A percentile compares a stretch with the other conserved stretches of the same genome.
Evolutionary conservation across 92 coral and sea anemone species (phyloP).

Genomic region (Phymanthus crucifer): DNA sequence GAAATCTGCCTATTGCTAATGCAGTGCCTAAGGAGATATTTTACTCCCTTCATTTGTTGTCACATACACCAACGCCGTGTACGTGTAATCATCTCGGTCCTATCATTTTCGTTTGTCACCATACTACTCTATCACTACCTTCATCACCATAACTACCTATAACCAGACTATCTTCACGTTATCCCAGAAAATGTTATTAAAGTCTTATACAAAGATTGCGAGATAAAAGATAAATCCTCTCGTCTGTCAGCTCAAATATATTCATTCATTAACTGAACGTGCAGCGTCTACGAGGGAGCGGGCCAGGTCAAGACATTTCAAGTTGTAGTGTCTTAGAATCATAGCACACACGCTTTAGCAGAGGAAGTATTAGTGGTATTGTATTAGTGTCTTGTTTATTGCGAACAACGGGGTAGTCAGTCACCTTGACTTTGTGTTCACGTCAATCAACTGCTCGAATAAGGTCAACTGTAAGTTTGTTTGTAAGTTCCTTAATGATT

Average conservation of each 20-base stretch:
- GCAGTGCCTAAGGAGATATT: too few species aligned
- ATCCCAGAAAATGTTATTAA: not conserved
- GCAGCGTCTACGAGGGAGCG: not conserved
- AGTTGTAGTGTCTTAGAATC: too few species aligned
- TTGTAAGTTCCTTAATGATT: too few species aligned
- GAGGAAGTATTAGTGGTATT: too few species aligned
- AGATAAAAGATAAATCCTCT: not conserved
- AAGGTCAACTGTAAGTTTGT: too few species aligned
- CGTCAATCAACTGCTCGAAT: too few species aligned
- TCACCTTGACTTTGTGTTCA: too few species aligned
- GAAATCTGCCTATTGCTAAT: not conserved
- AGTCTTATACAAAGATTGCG: not conserved
- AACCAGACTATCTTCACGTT: not conserved
- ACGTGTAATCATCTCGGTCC: not conserved
- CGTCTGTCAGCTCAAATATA: not conserved
- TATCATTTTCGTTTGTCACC: not conserved
- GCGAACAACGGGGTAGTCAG: too few species aligned
- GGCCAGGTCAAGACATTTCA: too few species aligned
- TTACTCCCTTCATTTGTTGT: too few species aligned
- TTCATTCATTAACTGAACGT: conserved; percentile 1
- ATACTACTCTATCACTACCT: not conserved
- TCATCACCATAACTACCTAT: not conserved
- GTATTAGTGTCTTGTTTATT: too few species aligned
- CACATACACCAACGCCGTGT: not conserved
- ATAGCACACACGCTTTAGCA: too few species aligned